These are phyloP conservation scores for Agriotes lineatus DNA, from an alignment of 2,888 invertebrate species.

Conservation along the genomic window DNA sequence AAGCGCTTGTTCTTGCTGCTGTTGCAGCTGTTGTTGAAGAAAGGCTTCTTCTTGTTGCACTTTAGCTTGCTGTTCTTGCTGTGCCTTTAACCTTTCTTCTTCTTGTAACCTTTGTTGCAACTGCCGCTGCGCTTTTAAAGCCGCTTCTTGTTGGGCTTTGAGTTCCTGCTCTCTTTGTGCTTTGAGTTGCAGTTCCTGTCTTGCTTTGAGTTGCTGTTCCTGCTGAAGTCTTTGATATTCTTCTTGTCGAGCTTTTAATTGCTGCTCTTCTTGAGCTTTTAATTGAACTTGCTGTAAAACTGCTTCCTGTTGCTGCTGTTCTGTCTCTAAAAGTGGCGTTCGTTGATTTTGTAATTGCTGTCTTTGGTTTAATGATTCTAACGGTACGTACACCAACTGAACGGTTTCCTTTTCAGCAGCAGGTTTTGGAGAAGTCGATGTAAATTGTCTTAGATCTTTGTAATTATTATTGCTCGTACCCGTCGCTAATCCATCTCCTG, in stretches of 20 bases:
- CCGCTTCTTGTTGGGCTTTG: constrained; percentile 2
- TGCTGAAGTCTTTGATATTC: constrained; percentile 13
- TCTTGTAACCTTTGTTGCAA: background rate
- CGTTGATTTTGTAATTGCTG: constrained; percentile 48
- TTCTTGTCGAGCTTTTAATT: background rate
- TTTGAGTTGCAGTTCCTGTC: background rate
- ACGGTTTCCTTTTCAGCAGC: constrained; percentile 71
- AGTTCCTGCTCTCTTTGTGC: background rate
- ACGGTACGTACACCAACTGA: constrained; percentile 85
- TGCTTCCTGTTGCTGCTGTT: background rate
- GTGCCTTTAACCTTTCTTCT: background rate
- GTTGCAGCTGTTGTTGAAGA: background rate
- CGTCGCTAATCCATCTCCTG: constrained; percentile 7
- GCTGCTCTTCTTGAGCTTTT: constrained; percentile 2
- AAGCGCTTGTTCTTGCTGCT: constrained; percentile 35
- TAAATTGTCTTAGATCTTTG: constrained; percentile 31
- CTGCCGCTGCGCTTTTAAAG: background rate
- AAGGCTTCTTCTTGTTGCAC: background rate
- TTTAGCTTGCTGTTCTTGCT: constrained; percentile 12
- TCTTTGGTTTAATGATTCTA: constrained; percentile 76
- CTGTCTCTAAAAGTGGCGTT: background rate
- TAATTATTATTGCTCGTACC: constrained; percentile 21
- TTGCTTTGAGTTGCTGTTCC: background rate
- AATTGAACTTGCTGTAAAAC: background rate
- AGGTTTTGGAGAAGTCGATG: constrained; percentile 53